Percentiles rank a stretch among this genome's conserved stretches.
Conservation (phyloP, 1,140 invertebrate species). For the Yoshiicerus persimilis region DNA sequence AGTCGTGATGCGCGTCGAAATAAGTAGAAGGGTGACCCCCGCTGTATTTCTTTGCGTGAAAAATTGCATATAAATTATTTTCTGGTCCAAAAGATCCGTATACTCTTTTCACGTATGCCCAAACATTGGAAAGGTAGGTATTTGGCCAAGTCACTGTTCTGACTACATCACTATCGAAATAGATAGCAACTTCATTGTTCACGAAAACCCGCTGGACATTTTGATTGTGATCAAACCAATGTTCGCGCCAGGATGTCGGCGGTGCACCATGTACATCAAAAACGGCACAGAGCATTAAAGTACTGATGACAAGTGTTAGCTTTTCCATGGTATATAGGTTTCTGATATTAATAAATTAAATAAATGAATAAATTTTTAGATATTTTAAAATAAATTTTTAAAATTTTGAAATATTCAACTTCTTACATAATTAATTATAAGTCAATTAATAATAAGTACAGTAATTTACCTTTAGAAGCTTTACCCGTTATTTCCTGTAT, state of each 20-base stretch:
- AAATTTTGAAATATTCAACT: too few relatives aligned
- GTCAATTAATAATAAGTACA: too few relatives aligned
- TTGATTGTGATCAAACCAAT: constrained; percentile 41
- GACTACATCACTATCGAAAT: constrained; percentile 34
- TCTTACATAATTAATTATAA: too few relatives aligned
- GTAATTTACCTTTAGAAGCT: too few relatives aligned
- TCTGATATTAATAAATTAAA: too few relatives aligned
- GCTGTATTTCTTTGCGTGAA: constrained; percentile 34
- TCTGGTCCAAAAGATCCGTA: constrained; percentile 41
- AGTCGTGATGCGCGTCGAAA: constrained; percentile 27
- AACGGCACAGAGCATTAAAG: neutral
- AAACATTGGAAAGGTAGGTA: constrained; percentile 18
- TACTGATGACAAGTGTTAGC: too few relatives aligned
- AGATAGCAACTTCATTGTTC: constrained; percentile 34
- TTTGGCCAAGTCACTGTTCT: constrained; percentile 21
- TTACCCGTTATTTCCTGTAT: too few relatives aligned
- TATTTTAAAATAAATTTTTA: too few relatives aligned
- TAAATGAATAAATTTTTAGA: too few relatives aligned
- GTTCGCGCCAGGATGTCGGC: constrained; percentile 24
- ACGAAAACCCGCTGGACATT: constrained; percentile 24
- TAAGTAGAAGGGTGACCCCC: constrained; percentile 39
- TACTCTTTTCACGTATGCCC: constrained; percentile 30
- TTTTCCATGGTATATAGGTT: too few relatives aligned
- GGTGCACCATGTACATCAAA: neutral
- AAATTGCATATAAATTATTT: constrained; percentile 40